Conservation (phyloP, 2,113 vertebrate genomes). For the Zosterops borbonicus region DNA sequence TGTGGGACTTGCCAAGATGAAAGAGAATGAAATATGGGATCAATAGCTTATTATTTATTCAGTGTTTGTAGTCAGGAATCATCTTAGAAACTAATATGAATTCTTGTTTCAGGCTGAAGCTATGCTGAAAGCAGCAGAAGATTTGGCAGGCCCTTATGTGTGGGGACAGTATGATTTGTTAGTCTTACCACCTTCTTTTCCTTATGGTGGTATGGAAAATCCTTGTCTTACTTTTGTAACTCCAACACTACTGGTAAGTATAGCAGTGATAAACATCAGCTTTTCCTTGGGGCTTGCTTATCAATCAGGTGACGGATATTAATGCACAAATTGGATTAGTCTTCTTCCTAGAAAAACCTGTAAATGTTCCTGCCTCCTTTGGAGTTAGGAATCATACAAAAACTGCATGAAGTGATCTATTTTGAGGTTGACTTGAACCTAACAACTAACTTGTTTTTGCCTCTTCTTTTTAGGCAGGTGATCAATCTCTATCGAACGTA, state of each 20-base stretch:
- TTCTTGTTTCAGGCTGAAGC: slow-evolving; percentile 84
- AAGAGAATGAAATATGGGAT: not conserved
- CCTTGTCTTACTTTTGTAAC: slow-evolving; percentile 97
- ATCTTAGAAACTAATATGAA: not conserved
- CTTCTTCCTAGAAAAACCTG: not conserved
- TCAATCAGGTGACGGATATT: not conserved
- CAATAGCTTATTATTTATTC: not conserved
- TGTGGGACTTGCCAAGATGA: not conserved
- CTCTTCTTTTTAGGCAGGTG: slow-evolving; percentile 83
- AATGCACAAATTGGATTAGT: not conserved
- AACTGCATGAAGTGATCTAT: not conserved
- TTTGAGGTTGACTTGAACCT: not conserved
- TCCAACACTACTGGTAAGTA: slow-evolving; percentile 89
- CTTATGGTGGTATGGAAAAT: slow-evolving; percentile 97
- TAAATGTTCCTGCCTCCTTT: not conserved
- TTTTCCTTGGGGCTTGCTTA: not conserved
- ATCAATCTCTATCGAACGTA: slow-evolving; percentile 91
- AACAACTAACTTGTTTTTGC: not conserved
- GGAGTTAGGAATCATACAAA: not conserved
- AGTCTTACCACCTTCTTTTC: slow-evolving; percentile 94
- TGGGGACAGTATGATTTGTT: slow-evolving; percentile 96
- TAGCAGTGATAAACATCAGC: not conserved
- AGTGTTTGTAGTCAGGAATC: not conserved
- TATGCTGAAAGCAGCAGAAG: slow-evolving; percentile 92
- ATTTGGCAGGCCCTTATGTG: slow-evolving; percentile 89